phyloP scores from a whole-genome alignment of 1,140 invertebrate genomes.

The Brachionus rotundiformis region DNA sequence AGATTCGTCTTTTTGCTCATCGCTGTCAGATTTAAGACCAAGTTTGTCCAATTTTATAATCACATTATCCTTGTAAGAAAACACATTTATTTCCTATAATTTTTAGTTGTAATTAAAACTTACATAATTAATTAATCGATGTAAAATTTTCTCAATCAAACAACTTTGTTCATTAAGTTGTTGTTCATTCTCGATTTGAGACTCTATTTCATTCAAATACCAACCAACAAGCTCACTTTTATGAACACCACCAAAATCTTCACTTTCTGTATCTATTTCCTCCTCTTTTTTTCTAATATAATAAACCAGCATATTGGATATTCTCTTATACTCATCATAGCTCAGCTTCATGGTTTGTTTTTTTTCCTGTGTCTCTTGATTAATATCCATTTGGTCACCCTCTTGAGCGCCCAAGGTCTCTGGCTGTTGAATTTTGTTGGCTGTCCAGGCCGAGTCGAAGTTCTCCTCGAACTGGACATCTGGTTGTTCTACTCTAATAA shows the following conservation, averaged over 20 bases:
- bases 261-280: conserved; percentile 49
- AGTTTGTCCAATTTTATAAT: conserved; percentile 81
- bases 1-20: conserved; percentile 62
- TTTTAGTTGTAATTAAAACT: background rate
- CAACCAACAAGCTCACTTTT: conserved; percentile 45
- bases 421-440: conserved; percentile 49
- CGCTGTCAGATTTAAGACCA: conserved; percentile 65
- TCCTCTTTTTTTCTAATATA: conserved; percentile 80
- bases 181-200: conserved; percentile 73
- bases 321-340: conserved; percentile 88
- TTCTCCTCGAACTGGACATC: conserved; percentile 77
- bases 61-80: conserved; percentile 73
- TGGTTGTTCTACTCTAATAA: conserved; percentile 93
- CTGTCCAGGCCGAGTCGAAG: background rate
- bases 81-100: no score
- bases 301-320: conserved; percentile 86
- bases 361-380: conserved; percentile 54
- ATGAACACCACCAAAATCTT: conserved; percentile 44
- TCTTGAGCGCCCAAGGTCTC: conserved; percentile 41
- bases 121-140: conserved; percentile 80
- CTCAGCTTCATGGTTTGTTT: conserved; percentile 86
- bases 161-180: conserved; percentile 84
- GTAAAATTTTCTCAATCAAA: conserved; percentile 91
- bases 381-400: conserved; percentile 47
- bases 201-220: conserved; percentile 51